These are phyloP conservation scores for Phenacoccus solenopsis DNA, from an alignment of 1,140 invertebrate species.

Conservation along the genomic window DNA sequence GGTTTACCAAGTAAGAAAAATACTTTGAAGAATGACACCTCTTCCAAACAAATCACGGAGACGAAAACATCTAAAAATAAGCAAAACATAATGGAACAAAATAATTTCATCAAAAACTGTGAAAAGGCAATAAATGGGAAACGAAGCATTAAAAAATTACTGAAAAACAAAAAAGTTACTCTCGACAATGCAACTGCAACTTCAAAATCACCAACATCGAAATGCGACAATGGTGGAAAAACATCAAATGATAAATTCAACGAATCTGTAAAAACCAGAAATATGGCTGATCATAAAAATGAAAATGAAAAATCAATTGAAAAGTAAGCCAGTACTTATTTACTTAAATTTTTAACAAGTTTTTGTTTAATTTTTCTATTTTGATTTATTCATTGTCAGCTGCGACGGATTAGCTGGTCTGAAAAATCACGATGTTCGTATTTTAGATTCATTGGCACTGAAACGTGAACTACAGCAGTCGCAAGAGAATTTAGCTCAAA, in stretches of 20 bases:
- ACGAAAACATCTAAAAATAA: background rate
- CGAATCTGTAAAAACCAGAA: background rate
- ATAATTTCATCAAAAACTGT: background rate
- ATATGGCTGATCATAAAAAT: background rate
- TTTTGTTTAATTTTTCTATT: too few species aligned
- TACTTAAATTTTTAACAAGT: background rate
- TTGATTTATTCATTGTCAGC: background rate
- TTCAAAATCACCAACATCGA: background rate
- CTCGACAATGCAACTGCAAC: background rate
- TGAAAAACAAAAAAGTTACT: background rate
- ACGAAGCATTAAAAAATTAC: background rate
- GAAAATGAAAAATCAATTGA: background rate
- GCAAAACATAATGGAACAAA: background rate
- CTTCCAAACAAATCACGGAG: background rate
- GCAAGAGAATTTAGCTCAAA: slow-evolving; percentile 26
- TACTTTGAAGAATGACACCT: background rate
- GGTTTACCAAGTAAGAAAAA: background rate
- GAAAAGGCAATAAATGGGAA: background rate
- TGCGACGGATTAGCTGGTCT: background rate
- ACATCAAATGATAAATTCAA: background rate
- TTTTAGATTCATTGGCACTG: slow-evolving; percentile 27
- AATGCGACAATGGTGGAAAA: background rate
- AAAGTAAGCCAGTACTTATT: background rate
- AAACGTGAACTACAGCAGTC: slow-evolving; percentile 26
- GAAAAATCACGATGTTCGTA: slow-evolving; percentile 26